Base-by-base conservation (phyloP, 2,888 invertebrate species). In the Dolichopus griseipennis region DNA sequence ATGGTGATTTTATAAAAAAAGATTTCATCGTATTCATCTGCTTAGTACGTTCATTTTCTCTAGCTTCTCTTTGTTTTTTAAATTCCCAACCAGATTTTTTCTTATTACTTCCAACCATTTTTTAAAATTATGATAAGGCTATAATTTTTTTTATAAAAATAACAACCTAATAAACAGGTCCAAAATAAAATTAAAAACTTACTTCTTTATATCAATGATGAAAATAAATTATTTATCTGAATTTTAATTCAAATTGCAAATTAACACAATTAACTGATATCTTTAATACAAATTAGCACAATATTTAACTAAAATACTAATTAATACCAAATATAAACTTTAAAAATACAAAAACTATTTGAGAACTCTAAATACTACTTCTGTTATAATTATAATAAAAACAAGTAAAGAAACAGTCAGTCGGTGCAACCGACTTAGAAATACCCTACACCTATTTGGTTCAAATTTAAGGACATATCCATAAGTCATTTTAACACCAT, bases 31-130 rank as follows among this genome's bases (percentile, higher is more conserved):
- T 63, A 63, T 63, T 27, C 63, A 27, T 63, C 63, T 63, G 63
- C 63, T 63, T 63, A 63, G 63, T 63, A 63, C 63, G 63, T 63
- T 63, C 63, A 63, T 63, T 63, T 63, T 63, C 63, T 63, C 63
- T 63, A 27, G 63, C 63, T 21, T 61, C 61, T 20, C 61, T 22
- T 63, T 63, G 63, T 27, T 63, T 63, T 63, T 63, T 63, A 63
- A 63, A 63, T 63, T 63, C 63, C 62, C 63, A 63, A 63, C 63
- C 63, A 63, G 63, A 27, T 63, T 63, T 63, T 63, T 63, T 63
- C 63, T 63, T 63, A 63, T 63, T 63, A 21, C 27, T 63, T 63
- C 63, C 63, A 63, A 63, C 22, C 63, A 27, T 63, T 63, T 63
- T 63, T 63, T 63, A 63, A 63, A 63, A 63, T 63, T 63, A 63